Evolutionary conservation across 2,797 vertebrate genomes (phyloP), one percentile per base, ranked within the genome.

Genomic region (Microtus agrestis): DNA sequence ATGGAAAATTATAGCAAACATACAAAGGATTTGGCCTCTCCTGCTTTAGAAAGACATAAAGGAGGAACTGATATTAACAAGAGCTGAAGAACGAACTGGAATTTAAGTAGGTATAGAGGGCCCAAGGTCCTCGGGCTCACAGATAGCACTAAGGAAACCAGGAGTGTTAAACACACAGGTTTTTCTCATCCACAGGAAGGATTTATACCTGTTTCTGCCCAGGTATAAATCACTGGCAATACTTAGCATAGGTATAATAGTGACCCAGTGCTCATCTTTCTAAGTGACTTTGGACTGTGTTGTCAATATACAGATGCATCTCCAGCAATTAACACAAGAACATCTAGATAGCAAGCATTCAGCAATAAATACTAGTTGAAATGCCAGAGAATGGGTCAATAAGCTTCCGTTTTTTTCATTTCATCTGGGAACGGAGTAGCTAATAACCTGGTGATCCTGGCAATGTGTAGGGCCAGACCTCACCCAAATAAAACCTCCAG

Each of bases 211-310:
- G 27, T 84, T 65, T 65, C 40, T 31, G 56, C 37, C 40, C 37
- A 43, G 37, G 31, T 56, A 56, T 56, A 56, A 56, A 56, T 56
- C 17, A 56, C 17, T 56, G 19, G 14, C 14, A 15, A 51, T 84
- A 34, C 29, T 82, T 81, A 59, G 67, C 17, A 21, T 29, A 65
- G 91, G 81, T 79, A 14, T 92, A 59, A 69, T 23, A 61, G 34
- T 69, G 78, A 48, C 8, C 54, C 78, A 43, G 17, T 65, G 40
- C 46, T 92, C 54, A 80, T 89, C 43, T 96, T 88, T 94, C 79
- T 63, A 34, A 3, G 0, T 31, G 48, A 61, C 23, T 46, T 74
- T 95, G 69, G 29, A 71, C 43, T 54, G 6, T 86, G 37, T 69
- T 81, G 48, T 87, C 89, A 37, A 21, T 21, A 25, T 56, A 48